Evolutionary conservation across 2,888 invertebrate genomes (phyloP), one percentile per base, ranked within the genome.

Genomic region (Sphaeridia pumilis): DNA sequence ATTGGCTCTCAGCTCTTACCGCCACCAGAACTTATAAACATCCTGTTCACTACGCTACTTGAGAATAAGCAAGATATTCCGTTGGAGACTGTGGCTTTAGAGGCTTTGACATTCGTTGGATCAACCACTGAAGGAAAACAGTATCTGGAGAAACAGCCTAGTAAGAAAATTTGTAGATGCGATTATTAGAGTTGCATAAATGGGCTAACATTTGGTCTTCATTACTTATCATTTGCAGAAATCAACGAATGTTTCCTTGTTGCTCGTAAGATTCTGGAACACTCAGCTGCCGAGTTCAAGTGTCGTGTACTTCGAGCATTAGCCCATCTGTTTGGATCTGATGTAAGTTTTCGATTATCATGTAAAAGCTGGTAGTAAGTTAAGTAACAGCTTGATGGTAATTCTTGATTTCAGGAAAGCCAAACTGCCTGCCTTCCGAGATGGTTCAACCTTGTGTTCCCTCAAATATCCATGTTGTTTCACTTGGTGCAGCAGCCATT

Each of bases 401-500:
- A 31, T 7, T 38, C 47, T 46, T 54, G 25, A 42, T 50, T 53
- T 25, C 36, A 61, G 61, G 64, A 64, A 41, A 59, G 48, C 14
- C 53, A 52, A 26, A 46, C 48, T 20, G 49, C 52, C 3, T 58
- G 52, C 17, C 51, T 64, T 14, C 60, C 64, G 7, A 52, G 56
- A 3, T 64, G 64, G 64, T 64, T 64, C 46, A 53, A 51, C 4
- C 25, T 58, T 1, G 44, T 64, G 1, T 64, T 64, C 38, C 59
- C 59, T 7, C 57, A 63, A 26, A 60, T 61, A 17, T 54, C 61
- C 1, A 46, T 49, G 7, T 36, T 64, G 17, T 62, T 64, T 49
- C 53, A 54, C 12, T 43, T 66, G n/a, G 64, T 61, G 4, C 63
- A 64, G 46, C 59, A 57, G 17, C 65, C 66, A 4, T 66, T 66